Base-by-base conservation (phyloP, 2,888 invertebrate genomes). In the Periphyllus acericola region DNA sequence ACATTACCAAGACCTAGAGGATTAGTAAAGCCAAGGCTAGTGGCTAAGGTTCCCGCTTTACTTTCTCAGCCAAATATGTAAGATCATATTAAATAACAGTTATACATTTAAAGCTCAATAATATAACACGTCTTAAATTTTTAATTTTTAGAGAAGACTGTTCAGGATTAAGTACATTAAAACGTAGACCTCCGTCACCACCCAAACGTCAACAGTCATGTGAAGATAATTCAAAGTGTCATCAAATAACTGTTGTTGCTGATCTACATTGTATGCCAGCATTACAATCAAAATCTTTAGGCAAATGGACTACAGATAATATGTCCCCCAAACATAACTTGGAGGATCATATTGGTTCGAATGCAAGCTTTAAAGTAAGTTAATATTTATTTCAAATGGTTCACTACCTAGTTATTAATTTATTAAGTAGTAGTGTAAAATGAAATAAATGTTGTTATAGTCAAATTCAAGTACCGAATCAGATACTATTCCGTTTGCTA, bases 381-480 rank as follows among this genome's bases (percentile, higher is more conserved):
- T 75, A 32, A 79, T 81, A 89, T 89, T 75, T 25, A 25, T 52
- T 76, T 52, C 25, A 40, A 36, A 32, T 21, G 66, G 2, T 52
- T 36, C 46, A 2, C 29, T 21, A 34, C 32, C 5, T 60, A 14
- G 19, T 66, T 76, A 5, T 36, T 60, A 34, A 52, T 72, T 72
- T 52, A 40, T 8, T 40, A 21, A 83, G n/a, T 32, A 46, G 32
- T 19, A n/a, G 11, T n/a, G 21, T 76, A 68, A 89, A 75, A 68
- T 60, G 21, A 83, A 74, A 86, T 55, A 79, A 46, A 79, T 52
- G 79, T 40, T 85, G 86, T 92, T 92, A 71, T 93, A 96, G 96
- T 97, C 97, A 92, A 97, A 95, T 93, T 97, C 97, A 91, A 98
- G 98, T 92, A 97, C 97, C 90, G 98, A 98, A 93, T 98, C 98